Percentiles rank a stretch among this genome's conserved stretches.
Conservation (phyloP, 2,113 vertebrate genomes). For the Pituophis catenifer region DNA sequence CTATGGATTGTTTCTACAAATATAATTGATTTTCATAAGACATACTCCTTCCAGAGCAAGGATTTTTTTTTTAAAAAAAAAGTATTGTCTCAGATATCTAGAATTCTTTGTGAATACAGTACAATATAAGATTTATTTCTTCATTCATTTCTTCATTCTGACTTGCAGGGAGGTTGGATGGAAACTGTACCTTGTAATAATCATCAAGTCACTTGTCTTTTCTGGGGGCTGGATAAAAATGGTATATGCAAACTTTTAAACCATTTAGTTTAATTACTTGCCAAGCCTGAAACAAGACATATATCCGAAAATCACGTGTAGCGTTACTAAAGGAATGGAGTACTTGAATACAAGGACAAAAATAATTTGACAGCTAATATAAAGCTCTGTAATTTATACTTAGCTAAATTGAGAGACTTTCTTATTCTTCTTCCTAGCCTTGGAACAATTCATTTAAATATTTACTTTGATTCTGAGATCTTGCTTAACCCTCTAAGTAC, state of each 20-base stretch:
- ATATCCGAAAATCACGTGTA: constrained; percentile 50
- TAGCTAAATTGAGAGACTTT: constrained; percentile 57
- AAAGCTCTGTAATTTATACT: constrained; percentile 71
- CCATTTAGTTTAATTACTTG: constrained; percentile 58
- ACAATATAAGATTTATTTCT: background rate
- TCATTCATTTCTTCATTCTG: constrained; percentile 4
- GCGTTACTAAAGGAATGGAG: constrained; percentile 59
- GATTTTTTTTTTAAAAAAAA: background rate
- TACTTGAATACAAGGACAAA: constrained; percentile 58
- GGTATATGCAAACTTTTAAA: constrained; percentile 42
- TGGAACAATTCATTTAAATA: constrained; percentile 74
- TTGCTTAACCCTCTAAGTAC: constrained; percentile 68
- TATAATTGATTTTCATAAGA: background rate
- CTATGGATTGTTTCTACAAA: background rate
- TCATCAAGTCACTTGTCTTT: constrained; percentile 46
- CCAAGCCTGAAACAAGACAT: constrained; percentile 41
- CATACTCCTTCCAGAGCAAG: background rate
- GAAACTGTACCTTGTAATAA: constrained; percentile 37
- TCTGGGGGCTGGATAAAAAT: constrained; percentile 22
- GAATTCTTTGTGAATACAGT: background rate
- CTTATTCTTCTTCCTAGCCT: constrained; percentile 37
- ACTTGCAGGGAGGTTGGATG: background rate
- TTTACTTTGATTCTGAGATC: constrained; percentile 71
- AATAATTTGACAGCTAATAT: constrained; percentile 71
- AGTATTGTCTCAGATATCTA: background rate